Evolutionary conservation across 2,113 vertebrate genomes (phyloP), one percentile per base, ranked within the genome.

Genomic region (Peromyscus leucopus): DNA sequence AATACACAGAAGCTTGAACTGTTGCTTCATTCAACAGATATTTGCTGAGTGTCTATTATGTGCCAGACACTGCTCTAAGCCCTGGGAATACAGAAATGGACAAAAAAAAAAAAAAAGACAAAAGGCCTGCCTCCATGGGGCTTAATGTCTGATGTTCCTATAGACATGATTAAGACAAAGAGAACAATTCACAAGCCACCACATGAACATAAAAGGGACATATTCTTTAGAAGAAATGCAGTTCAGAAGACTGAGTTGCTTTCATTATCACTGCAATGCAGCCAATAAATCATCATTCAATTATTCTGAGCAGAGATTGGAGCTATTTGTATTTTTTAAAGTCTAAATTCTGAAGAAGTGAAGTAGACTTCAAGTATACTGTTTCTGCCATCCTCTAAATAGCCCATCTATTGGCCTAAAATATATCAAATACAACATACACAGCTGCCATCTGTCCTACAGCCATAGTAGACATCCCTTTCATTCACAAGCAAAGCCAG

Each of bases 401-500:
- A 98, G 98, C 95, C 92, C 93, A 97, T 93, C 90, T 96, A 93
- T 97, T 97, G 83, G 97, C 94, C 97, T 97, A 98, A 98, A 98
- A 98, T 97, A 98, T 86, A 98, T 94, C 95, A 96, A 92, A 98
- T 89, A 93, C 88, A 98, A 98, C 94, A 96, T 93, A 92, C 96
- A 93, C 93, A 98, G 97, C 96, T 98, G 98, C 95, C 97, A 98
- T 97, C 98, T 98, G 97, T 97, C 98, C 98, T 98, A 95, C 5
- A 94, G 97, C 2, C 28, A 96, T 76, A 95, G 98, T 91, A 98
- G 98, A 96, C 63, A 96, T 98, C 96, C 97, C 97, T 97, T 98
- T 98, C 98, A 98, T 98, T 99, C 98, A 98, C 98, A 95, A 98
- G 98, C 91, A 98, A 95, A 98, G 97, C 82, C 96, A 72, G 95